Conservation (phyloP, 2,888 invertebrate genomes). For the Euzophera pinguis region DNA sequence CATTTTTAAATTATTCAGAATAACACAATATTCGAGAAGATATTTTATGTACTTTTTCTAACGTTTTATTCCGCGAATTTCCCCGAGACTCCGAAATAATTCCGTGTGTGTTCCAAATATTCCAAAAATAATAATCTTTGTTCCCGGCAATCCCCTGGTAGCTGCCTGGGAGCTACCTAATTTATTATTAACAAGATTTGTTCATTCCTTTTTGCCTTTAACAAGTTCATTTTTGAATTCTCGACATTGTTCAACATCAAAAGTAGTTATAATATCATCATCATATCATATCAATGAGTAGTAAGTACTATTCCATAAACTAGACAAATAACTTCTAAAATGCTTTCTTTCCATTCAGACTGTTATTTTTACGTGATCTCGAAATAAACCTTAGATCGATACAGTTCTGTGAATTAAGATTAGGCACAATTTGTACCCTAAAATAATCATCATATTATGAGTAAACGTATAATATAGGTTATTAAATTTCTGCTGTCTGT, state of each 20-base stretch:
- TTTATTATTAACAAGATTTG: slow-evolving; percentile 2
- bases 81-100: not conserved
- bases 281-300: no score
- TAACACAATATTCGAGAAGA: not conserved
- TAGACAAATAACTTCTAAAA: no score
- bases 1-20: not conserved
- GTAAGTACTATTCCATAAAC: no score
- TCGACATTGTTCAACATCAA: not conserved
- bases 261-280: not conserved
- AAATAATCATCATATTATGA: no score
- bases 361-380: slow-evolving; percentile 4
- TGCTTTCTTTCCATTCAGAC: not conserved
- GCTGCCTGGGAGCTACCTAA: not conserved
- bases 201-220: slow-evolving; percentile 4
- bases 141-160: not conserved
- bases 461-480: no score
- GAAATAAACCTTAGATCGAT: not conserved
- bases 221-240: not conserved
- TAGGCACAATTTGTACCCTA: no score
- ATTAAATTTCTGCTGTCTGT: no score
- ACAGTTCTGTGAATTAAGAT: not conserved
- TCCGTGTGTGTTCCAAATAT: not conserved
- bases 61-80: not conserved
- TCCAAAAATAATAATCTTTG: slow-evolving; percentile 10
- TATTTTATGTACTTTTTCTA: not conserved